phyloP scores from a whole-genome alignment of 2,888 invertebrate genomes.

The Leucozona laternaria region DNA sequence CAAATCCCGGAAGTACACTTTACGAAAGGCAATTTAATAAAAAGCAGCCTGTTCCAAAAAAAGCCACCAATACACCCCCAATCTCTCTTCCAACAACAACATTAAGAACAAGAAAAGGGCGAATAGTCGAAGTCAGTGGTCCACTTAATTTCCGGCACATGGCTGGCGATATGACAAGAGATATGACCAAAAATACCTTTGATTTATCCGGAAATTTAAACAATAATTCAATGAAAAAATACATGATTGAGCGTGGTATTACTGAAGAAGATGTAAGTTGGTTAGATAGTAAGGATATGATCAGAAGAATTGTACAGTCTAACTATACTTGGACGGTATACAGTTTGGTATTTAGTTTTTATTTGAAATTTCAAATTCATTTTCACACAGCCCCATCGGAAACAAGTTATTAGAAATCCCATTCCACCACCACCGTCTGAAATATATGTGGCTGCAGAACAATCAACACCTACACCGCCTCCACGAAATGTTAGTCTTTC shows the following conservation, averaged over 20 bases:
- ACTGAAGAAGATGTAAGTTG: slow-evolving; percentile 79
- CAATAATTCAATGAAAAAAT: slow-evolving; percentile 80
- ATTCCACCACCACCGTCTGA: slow-evolving; percentile 64
- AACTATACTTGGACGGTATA: slow-evolving; percentile 80
- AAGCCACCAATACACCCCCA: slow-evolving; percentile 47
- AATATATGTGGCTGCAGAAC: slow-evolving; percentile 29
- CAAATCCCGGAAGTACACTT: slow-evolving; percentile 26
- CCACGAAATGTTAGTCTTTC: slow-evolving; percentile 30
- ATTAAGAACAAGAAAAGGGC: slow-evolving; percentile 78
- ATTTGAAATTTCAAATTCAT: slow-evolving; percentile 3
- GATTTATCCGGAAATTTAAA: slow-evolving; percentile 77
- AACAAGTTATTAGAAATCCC: neutral
- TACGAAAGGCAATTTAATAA: slow-evolving; percentile 54
- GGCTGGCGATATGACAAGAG: slow-evolving; percentile 80
- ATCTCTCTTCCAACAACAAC: slow-evolving; percentile 78
- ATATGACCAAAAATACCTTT: slow-evolving; percentile 81
- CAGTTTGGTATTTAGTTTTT: neutral
- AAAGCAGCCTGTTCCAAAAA: slow-evolving; percentile 8
- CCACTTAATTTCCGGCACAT: slow-evolving; percentile 80
- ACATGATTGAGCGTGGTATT: slow-evolving; percentile 80
- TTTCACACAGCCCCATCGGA: slow-evolving; percentile 45
- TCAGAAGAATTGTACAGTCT: slow-evolving; percentile 80
- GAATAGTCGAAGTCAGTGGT: slow-evolving; percentile 79
- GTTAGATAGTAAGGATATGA: slow-evolving; percentile 79
- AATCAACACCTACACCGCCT: slow-evolving; percentile 13